phyloP scores from a whole-genome alignment of 2,113 vertebrate genomes.

The Myrmecophaga tridactyla region DNA sequence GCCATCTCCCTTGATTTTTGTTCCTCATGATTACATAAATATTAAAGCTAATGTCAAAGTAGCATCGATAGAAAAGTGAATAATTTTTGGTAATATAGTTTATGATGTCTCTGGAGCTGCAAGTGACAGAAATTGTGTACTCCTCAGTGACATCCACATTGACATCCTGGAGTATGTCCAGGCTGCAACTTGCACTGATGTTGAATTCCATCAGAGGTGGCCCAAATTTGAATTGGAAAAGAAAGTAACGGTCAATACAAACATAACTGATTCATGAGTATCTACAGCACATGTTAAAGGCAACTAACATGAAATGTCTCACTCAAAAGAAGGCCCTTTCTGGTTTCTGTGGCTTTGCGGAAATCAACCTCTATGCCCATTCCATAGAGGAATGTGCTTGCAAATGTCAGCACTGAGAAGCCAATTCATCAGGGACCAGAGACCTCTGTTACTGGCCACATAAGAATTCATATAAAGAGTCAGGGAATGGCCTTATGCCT shows the following conservation, averaged over 20 bases:
- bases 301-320: constrained; percentile 99
- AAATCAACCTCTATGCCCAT: constrained; percentile 97
- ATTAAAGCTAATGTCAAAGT: constrained; percentile 99
- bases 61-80: constrained; percentile 98
- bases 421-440: constrained; percentile 97
- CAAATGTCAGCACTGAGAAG: constrained; percentile 99
- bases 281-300: constrained; percentile 96
- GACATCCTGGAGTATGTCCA: constrained; percentile 99
- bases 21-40: constrained; percentile 98
- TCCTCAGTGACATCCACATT: constrained; percentile 99
- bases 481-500: constrained; percentile 99
- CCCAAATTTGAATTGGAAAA: constrained; percentile 99
- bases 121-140: constrained; percentile 98
- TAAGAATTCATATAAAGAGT: constrained; percentile 98
- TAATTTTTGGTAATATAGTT: constrained; percentile 99
- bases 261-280: constrained; percentile 97
- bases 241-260: constrained; percentile 99
- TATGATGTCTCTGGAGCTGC: constrained; percentile 98
- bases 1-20: constrained; percentile 97
- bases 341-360: constrained; percentile 99
- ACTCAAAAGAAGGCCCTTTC: constrained; percentile 99
- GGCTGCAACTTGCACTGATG: constrained; percentile 95
- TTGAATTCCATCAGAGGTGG: constrained; percentile 99
- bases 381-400: constrained; percentile 98
- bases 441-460: constrained; percentile 96